phyloP scores from a whole-genome alignment of 2,797 vertebrate species.

The Galago senegalensis region DNA sequence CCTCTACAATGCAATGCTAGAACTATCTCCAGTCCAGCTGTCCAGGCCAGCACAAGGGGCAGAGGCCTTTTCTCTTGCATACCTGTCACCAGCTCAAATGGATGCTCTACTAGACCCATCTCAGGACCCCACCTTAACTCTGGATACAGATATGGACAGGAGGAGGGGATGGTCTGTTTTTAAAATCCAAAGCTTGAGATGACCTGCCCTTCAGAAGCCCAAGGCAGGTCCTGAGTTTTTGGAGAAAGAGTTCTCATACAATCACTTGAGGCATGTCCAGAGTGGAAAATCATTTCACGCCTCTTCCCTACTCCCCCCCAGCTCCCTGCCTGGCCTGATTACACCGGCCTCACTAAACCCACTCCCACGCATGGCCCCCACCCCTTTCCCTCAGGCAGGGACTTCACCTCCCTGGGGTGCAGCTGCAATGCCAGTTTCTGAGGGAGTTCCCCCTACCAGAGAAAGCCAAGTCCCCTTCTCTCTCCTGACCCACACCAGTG shows the following conservation, averaged over 20 bases:
- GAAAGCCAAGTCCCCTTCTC: not conserved
- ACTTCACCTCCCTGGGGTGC: conserved; percentile 7
- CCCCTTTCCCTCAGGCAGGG: not conserved
- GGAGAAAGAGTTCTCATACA: not conserved
- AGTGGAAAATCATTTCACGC: not conserved
- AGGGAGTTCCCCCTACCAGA: not conserved
- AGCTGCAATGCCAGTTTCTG: not conserved
- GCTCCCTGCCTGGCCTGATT: not conserved
- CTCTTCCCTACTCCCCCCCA: not conserved
- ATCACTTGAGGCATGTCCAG: not conserved
- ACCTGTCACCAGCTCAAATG: not conserved
- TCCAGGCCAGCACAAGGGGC: not conserved
- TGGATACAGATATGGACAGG: not conserved
- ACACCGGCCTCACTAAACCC: not conserved
- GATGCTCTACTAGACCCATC: not conserved
- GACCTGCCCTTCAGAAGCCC: not conserved
- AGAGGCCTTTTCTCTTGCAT: not conserved
- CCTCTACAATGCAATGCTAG: not conserved
- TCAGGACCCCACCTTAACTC: not conserved
- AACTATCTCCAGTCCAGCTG: not conserved
- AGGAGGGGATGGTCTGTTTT: not conserved
- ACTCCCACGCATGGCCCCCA: not conserved
- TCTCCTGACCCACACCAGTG: not conserved
- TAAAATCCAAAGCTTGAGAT: conserved; percentile 18
- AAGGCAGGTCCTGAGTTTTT: not conserved